Evolutionary conservation across 2,888 invertebrate genomes (phyloP).

Genomic region (Slavum lentiscoides): DNA sequence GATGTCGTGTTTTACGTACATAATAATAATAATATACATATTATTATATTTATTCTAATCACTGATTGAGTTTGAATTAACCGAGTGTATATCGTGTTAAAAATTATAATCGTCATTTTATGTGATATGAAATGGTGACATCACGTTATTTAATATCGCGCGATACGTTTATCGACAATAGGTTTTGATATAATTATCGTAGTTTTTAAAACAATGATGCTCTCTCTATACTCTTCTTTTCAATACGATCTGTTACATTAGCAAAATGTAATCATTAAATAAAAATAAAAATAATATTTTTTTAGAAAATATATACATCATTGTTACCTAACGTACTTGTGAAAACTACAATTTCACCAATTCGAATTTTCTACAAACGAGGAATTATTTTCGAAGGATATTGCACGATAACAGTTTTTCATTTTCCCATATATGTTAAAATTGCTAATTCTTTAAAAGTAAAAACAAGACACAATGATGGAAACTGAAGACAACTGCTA

Average conservation of each 20-base stretch:
- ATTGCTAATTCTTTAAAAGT: conserved; percentile 10
- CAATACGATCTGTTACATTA: not conserved
- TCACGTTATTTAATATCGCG: not conserved
- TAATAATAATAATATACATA: not conserved
- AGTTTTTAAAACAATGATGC: not conserved
- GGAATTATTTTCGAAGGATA: not conserved
- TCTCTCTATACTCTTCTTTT: not conserved
- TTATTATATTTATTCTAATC: not conserved
- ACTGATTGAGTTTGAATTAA: not conserved
- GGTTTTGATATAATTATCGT: not conserved
- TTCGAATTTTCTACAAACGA: not conserved
- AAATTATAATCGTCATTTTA: not conserved
- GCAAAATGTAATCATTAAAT: no score
- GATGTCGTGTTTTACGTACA: not conserved
- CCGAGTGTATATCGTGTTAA: not conserved
- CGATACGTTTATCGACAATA: conserved; percentile 6
- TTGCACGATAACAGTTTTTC: conserved; percentile 3
- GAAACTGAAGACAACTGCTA: conserved; percentile 9
- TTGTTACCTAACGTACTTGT: no score
- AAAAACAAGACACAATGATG: conserved; percentile 19
- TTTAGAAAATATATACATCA: no score
- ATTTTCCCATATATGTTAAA: not conserved
- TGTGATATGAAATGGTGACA: not conserved
- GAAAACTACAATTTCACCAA: not conserved
- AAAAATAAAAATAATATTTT: no score